phyloP scores from a whole-genome alignment of 1,140 invertebrate species.

The Venturia canescens region DNA sequence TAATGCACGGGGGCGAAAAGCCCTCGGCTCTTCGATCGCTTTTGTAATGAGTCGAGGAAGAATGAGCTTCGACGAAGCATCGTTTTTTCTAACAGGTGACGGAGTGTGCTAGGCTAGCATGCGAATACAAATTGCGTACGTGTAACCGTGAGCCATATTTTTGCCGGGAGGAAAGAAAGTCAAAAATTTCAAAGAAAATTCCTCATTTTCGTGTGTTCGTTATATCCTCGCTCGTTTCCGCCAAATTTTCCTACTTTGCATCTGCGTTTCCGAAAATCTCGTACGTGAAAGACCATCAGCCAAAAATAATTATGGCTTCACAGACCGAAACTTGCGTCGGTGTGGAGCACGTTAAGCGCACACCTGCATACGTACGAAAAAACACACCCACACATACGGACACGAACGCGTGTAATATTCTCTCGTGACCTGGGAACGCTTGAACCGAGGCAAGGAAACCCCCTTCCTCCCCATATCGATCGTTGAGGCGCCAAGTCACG shows the following conservation, averaged over 20 bases:
- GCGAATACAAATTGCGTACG: not conserved
- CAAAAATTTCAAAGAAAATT: not conserved
- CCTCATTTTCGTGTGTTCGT: not conserved
- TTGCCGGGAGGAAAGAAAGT: not conserved
- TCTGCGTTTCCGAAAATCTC: not conserved
- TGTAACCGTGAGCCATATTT: not conserved
- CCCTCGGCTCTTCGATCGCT: slow-evolving; percentile 47
- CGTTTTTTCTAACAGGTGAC: not conserved
- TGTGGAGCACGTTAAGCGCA: not conserved
- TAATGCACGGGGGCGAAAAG: slow-evolving; percentile 8
- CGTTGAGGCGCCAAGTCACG: slow-evolving; percentile 29
- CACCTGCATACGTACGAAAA: not conserved
- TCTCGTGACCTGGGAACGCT: slow-evolving; percentile 41
- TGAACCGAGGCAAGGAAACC: slow-evolving; percentile 31
- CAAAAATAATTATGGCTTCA: not conserved
- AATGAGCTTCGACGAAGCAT: not conserved
- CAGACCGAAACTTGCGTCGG: not conserved
- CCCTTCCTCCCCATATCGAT: slow-evolving; percentile 24
- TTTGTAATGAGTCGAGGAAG: slow-evolving; percentile 7
- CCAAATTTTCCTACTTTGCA: slow-evolving; percentile 29
- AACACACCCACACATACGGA: slow-evolving; percentile 27
- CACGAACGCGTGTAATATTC: slow-evolving; percentile 37
- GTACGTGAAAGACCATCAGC: not conserved
- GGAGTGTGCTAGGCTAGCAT: too few species aligned
- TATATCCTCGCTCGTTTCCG: not conserved